Evolutionary conservation across 2,888 invertebrate genomes (phyloP), one percentile per base, ranked within the genome.

Genomic region (Thereva nobilitata): DNA sequence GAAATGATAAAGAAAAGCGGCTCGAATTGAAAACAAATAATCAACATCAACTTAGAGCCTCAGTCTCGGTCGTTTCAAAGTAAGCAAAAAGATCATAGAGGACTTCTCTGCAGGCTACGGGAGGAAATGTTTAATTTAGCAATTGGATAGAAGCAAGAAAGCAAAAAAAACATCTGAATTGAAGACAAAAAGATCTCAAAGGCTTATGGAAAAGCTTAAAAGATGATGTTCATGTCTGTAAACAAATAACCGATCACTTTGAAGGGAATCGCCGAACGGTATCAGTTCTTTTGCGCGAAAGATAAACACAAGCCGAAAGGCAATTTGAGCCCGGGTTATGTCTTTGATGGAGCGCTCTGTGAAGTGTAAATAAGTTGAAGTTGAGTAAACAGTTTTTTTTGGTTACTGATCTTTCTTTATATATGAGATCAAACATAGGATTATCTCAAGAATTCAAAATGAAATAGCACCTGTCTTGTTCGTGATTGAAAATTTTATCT

Each of bases 261-360:
- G n/a, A 44, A 59, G 47, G 47, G 38, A 47, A 4, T 50, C 6
- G 45, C 37, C 45, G 45, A 47, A 59, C 45, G 47, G 57, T 45
- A 59, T 59, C 47, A 59, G 45, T 37, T 59, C 57, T 59, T 59
- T 56, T 5, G 44, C 57, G 57, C 38, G 47, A 59, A 47, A 59
- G 47, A 47, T 59, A 59, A 59, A 59, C 57, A 59, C 45, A 45
- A 47, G 41, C 34, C 9, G 37, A 12, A 45, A 59, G 38, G 57
- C 23, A 59, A 35, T 35, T 50, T 50, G 50, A 47, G 12, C 8
- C 35, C 34, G 50, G 9, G 34, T 34, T 41, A 47, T 47, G 45
- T 47, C 57, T 59, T 59, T 59, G 57, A 59, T 59, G 45, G 47
- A 38, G 37, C 47, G 57, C 45, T 59, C 47, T 59, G 45, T 59